Evolutionary conservation across 2,113 vertebrate genomes (phyloP).

Genomic region (Chitala chitala): DNA sequence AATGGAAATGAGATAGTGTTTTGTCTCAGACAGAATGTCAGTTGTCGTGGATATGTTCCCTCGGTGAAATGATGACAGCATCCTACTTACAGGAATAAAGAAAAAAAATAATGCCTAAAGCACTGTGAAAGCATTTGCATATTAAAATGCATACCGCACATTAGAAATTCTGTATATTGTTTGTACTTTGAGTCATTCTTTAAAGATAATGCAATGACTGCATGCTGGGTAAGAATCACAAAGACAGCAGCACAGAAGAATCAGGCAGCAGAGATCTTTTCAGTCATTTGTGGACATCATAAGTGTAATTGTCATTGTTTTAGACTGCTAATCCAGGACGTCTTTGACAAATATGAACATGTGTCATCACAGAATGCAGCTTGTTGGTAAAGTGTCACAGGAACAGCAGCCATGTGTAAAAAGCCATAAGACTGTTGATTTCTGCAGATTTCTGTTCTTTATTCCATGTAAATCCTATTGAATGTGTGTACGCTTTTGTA

Average conservation of each 20-base stretch:
- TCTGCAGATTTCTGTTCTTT: too few species aligned
- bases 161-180: slow-evolving; percentile 46
- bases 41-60: slow-evolving; percentile 46
- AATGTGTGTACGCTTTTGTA: too few species aligned
- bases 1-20: slow-evolving; percentile 37
- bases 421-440: background rate
- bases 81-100: slow-evolving; percentile 46
- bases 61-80: slow-evolving; percentile 43
- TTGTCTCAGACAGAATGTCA: slow-evolving; percentile 46
- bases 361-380: background rate
- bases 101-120: slow-evolving; percentile 29
- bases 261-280: slow-evolving; percentile 13
- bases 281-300: too few species aligned
- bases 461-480: too few species aligned
- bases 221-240: slow-evolving; percentile 19
- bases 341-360: background rate
- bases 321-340: background rate
- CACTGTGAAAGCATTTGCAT: slow-evolving; percentile 46
- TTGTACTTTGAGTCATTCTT: slow-evolving; percentile 42
- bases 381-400: background rate
- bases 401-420: background rate
- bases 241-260: background rate
- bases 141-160: slow-evolving; percentile 38
- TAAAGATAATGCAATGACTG: slow-evolving; percentile 39
- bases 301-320: background rate